Evolutionary conservation across 1,140 invertebrate genomes (phyloP), one percentile per base, ranked within the genome.

Genomic region (Drosophila parabipectinata): DNA sequence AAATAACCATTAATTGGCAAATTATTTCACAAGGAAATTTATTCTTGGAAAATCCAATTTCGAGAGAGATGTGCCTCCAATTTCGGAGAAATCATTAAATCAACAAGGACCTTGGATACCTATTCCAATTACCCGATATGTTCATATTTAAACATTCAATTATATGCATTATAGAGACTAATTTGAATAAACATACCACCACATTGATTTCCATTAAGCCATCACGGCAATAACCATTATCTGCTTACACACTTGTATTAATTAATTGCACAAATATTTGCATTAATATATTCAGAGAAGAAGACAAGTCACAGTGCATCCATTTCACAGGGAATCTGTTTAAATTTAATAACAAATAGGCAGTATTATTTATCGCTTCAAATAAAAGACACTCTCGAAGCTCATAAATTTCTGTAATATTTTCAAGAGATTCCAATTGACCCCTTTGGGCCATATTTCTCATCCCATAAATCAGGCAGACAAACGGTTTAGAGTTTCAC

Each of bases 401-500:
- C 41, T 30, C 44, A 57, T 69, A 71, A 69, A 71, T 71, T 57
- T 24, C 7, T 50, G 34, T 14, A 50, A 57, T 69, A 57, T 50
- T 71, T 55, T 57, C 32, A 69, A 32, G 26, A 37, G 26, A 57
- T 57, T 32, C 64, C 67, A 57, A 69, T 71, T 71, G 64, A 71
- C 67, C 67, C 52, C 57, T 57, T 71, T 71, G 21, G 63, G 69
- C n/a, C 41, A 32, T 56, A 8, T 14, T 18, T 50, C 18, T 45
- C 32, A 15, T 10, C 8, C 64, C 1, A 71, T 71, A 71, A 71
- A 71, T 69, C 66, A 50, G 12, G n/a, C 64, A 57, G 64, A 57
- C 51, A 71, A 69, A 57, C 66, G 67, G 64, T 50, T 68, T 57
- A 47, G 44, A 69, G 63, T 57, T 68, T 69, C 44, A 52, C 26